Conservation (phyloP, 2,888 invertebrate species). For the Drosophila mettleri region DNA sequence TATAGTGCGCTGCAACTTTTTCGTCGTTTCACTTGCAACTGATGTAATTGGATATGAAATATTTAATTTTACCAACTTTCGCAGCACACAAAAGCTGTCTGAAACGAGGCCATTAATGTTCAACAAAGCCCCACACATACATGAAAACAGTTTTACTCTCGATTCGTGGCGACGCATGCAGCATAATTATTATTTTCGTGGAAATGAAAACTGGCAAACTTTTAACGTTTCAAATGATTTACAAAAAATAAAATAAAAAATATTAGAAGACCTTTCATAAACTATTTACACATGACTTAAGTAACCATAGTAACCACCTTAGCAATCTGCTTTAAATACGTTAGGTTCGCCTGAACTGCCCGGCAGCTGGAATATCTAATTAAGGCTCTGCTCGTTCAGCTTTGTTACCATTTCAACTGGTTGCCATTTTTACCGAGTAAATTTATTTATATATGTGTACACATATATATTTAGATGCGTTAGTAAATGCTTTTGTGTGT, state of each 20-base stretch:
- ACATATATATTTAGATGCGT: neutral
- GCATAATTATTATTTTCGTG: slow-evolving; percentile 5
- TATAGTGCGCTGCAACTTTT: neutral
- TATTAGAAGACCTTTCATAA: neutral
- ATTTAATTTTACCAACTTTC: neutral
- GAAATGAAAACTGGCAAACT: neutral
- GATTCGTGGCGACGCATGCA: neutral
- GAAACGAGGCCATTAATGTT: neutral
- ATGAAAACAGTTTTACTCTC: neutral
- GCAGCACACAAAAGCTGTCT: neutral
- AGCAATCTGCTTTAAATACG: slow-evolving; percentile 17
- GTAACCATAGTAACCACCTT: slow-evolving; percentile 6
- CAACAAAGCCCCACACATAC: neutral
- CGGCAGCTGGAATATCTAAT: slow-evolving; percentile 36
- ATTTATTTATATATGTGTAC: too few relatives aligned
- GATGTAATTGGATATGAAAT: slow-evolving; percentile 2
- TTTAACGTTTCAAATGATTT: too few relatives aligned
- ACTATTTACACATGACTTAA: neutral
- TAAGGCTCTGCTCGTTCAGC: slow-evolving; percentile 19
- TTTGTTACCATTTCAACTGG: slow-evolving; percentile 15
- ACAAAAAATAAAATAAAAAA: neutral
- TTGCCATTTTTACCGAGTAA: slow-evolving; percentile 9
- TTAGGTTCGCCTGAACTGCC: neutral
- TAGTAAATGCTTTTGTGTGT: slow-evolving; percentile 10
- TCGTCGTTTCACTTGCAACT: neutral